Base-by-base conservation (phyloP, 2,797 vertebrate genomes). In the Rachycentron canadum region DNA sequence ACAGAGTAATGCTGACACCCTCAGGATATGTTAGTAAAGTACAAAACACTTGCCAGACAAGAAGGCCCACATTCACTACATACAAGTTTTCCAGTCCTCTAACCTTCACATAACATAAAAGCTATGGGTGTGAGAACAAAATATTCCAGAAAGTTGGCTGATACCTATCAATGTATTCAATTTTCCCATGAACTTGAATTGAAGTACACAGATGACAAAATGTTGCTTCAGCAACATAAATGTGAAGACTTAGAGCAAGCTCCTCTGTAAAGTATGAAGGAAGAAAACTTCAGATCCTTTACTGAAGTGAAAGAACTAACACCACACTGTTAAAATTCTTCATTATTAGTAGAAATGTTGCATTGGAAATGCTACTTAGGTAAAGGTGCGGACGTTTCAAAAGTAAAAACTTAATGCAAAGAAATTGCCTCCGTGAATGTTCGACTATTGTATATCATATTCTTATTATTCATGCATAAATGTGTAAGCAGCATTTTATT, bases 1-100 rank as follows among this genome's bases (percentile, higher is more conserved):
- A 79, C 28, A 71, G 69, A 50, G 73, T 55, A 80, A 86, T 80
- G 40, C 79, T 91, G 88, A 91, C 91, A 88, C 81, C 90, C 63
- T 71, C 64, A 91, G 93, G 91, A 82, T 16, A 13, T 43, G 12
- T 8, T 34, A 2, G 50, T 12, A 16, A 79, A 84, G 25, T 88
- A 57, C 89, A 81, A 49, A 36, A n/a, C 30, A 14, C 7, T 62
- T 69, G 12, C 4, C 5, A 62, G n/a, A 56, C 16, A 36, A 58
- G 23, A 11, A 23, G n/a, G 47, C 49, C 13, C 49, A 25, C 5
- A 50, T 13, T 13, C 23, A 52, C 23, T 26, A 7, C 12, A 7
- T 4, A 26, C 34, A n/a, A 40, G 34, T 17, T 43, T 2, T 41
- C 25, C 49, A 36, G 14, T 34, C 17, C 4, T 14, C n/a, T 19